Percentiles rank a stretch among this genome's conserved stretches.
Evolutionary conservation across 2,797 vertebrate species (phyloP).

Genomic region (Ibycter americanus): DNA sequence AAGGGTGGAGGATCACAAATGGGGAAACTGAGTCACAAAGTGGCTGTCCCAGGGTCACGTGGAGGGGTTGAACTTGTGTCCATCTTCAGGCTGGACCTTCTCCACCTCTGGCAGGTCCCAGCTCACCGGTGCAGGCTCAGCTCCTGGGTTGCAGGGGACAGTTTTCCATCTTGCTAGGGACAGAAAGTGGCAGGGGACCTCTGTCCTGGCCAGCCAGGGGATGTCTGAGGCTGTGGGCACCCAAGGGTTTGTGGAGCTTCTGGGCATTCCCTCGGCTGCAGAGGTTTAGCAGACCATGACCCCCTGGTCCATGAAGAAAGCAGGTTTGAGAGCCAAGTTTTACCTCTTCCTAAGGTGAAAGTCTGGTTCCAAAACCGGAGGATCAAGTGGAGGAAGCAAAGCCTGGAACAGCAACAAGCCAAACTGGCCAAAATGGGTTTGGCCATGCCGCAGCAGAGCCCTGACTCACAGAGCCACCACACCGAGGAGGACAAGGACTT

Average conservation of each 20-base stretch:
- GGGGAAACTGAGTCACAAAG: not conserved
- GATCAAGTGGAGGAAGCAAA: slow-evolving; percentile 89
- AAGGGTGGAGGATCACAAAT: not conserved
- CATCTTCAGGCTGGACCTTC: not conserved
- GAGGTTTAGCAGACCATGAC: not conserved
- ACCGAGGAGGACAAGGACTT: slow-evolving; percentile 64
- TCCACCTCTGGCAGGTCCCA: not conserved
- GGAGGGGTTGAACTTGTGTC: not conserved
- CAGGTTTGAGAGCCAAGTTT: not conserved
- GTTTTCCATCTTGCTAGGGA: not conserved
- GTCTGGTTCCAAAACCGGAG: slow-evolving; percentile 88
- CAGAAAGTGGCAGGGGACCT: fast-evolving
- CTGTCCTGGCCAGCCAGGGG: not conserved
- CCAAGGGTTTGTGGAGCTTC: not conserved
- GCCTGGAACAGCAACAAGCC: slow-evolving; percentile 86
- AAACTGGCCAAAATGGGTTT: slow-evolving; percentile 83
- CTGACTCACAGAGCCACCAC: slow-evolving; percentile 75
- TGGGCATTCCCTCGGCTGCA: fast-evolving
- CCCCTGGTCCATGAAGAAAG: not conserved
- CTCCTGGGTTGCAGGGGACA: not conserved
- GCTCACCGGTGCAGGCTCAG: not conserved
- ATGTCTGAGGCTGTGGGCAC: not conserved
- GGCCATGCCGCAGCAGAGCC: slow-evolving; percentile 73
- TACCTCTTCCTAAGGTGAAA: slow-evolving; percentile 76
- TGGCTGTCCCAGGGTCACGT: fast-evolving